Conservation (phyloP, 2,113 vertebrate species). For the Bostrychus sinensis region DNA sequence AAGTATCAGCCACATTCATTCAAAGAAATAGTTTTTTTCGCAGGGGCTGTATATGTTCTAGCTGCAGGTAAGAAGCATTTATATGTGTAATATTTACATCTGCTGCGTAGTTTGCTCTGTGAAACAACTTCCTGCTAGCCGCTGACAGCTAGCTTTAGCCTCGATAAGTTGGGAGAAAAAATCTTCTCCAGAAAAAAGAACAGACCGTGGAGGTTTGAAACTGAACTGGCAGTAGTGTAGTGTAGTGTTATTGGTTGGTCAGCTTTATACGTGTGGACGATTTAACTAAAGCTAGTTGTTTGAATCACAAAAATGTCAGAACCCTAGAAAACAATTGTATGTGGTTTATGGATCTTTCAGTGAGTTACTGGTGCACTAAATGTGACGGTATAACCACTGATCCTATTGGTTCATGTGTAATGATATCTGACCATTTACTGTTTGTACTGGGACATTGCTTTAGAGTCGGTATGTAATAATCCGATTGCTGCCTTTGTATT, state of each 20-base stretch:
- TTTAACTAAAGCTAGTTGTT: too few relatives aligned
- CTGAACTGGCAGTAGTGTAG: neutral
- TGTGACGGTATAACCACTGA: too few relatives aligned
- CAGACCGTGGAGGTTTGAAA: neutral
- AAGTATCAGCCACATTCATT: neutral
- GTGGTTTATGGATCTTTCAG: too few relatives aligned
- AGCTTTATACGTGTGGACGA: too few relatives aligned
- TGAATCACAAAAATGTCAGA: too few relatives aligned
- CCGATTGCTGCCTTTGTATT: neutral
- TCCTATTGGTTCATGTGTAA: too few relatives aligned
- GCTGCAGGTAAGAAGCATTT: slow-evolving; percentile 46
- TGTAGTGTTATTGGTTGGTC: too few relatives aligned
- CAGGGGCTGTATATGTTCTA: neutral
- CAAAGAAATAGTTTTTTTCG: neutral
- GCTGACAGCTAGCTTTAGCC: slow-evolving; percentile 58
- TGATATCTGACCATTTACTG: too few relatives aligned
- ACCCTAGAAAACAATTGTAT: too few relatives aligned
- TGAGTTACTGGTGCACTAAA: too few relatives aligned
- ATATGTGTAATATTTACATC: neutral
- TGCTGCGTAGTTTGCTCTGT: slow-evolving; percentile 2
- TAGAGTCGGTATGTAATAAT: too few relatives aligned
- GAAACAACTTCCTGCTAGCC: slow-evolving; percentile 55
- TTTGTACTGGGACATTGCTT: too few relatives aligned
- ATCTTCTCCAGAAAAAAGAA: slow-evolving; percentile 12
- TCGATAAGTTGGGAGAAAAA: slow-evolving; percentile 19